Evolutionary conservation across 2,113 vertebrate genomes (phyloP).

Genomic region (Phylloscopus trochilus): DNA sequence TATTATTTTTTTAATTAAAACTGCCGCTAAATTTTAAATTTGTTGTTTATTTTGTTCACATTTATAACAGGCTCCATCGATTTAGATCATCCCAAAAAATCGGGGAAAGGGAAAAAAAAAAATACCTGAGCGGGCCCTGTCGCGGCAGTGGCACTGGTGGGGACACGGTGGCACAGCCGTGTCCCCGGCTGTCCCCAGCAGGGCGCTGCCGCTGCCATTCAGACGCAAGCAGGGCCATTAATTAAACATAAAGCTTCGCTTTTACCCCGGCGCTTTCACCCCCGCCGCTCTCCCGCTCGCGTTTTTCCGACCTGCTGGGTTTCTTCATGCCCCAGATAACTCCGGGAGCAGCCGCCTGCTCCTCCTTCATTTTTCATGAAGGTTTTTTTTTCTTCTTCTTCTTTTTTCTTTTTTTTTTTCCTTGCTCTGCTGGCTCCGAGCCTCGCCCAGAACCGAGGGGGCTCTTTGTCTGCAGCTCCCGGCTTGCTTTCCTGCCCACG

Average conservation of each 20-base stretch:
- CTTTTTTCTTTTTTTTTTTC: too few relatives aligned
- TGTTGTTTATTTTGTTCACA: too few relatives aligned
- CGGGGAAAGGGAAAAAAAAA: too few relatives aligned
- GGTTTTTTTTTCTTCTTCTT: not conserved
- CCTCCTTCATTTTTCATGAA: constrained; percentile 60
- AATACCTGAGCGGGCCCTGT: too few relatives aligned
- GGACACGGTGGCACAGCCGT: not conserved
- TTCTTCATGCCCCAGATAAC: constrained; percentile 65
- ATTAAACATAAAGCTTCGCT: constrained; percentile 2
- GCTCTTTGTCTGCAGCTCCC: not conserved
- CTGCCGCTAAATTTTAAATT: too few relatives aligned
- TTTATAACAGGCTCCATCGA: too few relatives aligned
- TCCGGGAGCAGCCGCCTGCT: not conserved
- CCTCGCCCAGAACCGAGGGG: not conserved
- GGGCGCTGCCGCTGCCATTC: rapidly evolving
- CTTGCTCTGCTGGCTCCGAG: not conserved
- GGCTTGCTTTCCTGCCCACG: not conserved
- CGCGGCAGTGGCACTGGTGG: too few relatives aligned
- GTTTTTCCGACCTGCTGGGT: constrained; percentile 53
- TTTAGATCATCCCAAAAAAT: too few relatives aligned
- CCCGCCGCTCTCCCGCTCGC: not conserved
- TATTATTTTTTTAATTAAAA: too few relatives aligned
- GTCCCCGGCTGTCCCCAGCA: not conserved
- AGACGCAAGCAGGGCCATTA: not conserved
- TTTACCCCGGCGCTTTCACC: not conserved